These are phyloP conservation scores for Rugalucina vietnamica DNA, from an alignment of 2,888 invertebrate species.

Conservation along the genomic window DNA sequence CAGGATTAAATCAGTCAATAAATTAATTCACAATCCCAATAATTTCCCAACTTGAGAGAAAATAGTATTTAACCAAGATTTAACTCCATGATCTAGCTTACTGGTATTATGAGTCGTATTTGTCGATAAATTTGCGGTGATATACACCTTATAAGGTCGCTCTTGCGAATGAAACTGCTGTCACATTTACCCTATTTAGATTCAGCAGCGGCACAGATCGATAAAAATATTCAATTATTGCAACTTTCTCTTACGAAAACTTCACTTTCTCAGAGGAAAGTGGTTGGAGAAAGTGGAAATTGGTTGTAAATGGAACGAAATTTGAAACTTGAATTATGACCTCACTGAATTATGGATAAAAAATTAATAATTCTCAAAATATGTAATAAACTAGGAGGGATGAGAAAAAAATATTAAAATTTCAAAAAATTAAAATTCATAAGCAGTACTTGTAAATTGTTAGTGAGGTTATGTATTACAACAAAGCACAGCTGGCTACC, in stretches of 20 bases:
- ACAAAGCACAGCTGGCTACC: no score
- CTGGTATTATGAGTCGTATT: not conserved
- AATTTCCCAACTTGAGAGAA: not conserved
- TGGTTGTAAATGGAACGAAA: no score
- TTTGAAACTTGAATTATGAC: no score
- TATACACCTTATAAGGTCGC: slow-evolving; percentile 12
- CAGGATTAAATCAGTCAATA: not conserved
- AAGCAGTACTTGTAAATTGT: no score
- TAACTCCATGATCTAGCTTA: not conserved
- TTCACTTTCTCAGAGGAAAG: not conserved
- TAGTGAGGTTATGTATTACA: no score
- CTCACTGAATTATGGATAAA: no score
- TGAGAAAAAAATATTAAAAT: no score
- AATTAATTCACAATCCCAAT: not conserved
- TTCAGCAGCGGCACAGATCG: not conserved
- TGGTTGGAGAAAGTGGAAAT: no score
- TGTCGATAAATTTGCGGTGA: slow-evolving; percentile 1
- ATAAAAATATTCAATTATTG: not conserved
- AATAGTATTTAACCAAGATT: not conserved
- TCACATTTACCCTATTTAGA: not conserved
- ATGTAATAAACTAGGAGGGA: no score
- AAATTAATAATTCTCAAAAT: no score
- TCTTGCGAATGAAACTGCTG: not conserved
- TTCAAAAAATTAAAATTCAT: no score
- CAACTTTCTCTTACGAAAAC: not conserved